A percentile compares a stretch with the other conserved stretches of the same genome.
Conservation (phyloP, 2,113 vertebrate species). For the Tauraco erythrolophus region DNA sequence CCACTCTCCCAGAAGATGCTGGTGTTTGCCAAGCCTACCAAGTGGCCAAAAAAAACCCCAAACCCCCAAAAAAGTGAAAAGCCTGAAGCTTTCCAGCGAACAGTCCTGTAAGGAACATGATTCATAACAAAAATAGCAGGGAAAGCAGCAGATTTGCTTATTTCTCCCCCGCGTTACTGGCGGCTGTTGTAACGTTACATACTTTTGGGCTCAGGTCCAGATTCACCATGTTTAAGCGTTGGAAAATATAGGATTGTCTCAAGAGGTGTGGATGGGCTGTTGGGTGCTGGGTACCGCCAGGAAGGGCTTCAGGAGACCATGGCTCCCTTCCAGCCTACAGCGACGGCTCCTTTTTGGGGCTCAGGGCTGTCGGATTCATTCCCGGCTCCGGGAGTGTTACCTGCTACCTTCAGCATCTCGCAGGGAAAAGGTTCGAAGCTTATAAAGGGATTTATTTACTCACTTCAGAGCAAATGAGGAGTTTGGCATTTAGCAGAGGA, state of each 20-base stretch:
- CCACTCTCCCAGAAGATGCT: neutral
- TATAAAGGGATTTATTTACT: neutral
- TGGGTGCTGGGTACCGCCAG: neutral
- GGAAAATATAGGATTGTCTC: conserved; percentile 53
- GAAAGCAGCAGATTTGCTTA: neutral
- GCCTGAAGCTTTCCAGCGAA: neutral
- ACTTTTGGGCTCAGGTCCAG: conserved; percentile 15
- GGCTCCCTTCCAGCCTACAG: neutral
- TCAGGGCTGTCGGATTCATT: neutral
- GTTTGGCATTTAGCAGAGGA: neutral
- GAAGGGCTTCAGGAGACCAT: neutral
- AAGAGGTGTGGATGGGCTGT: neutral
- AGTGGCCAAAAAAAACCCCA: neutral
- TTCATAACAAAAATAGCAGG: neutral
- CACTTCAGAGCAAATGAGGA: neutral
- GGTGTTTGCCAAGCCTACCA: neutral
- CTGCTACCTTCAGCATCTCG: neutral
- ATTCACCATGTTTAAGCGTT: conserved; percentile 3
- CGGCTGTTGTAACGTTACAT: neutral
- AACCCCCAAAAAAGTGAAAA: neutral
- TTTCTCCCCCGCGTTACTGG: neutral
- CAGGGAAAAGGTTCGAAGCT: neutral
- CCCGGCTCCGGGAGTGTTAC: neutral
- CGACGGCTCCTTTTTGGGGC: fast-evolving
- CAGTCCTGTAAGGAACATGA: neutral